Conservation (phyloP, 2,113 vertebrate species). For the Jaculus jaculus region DNA sequence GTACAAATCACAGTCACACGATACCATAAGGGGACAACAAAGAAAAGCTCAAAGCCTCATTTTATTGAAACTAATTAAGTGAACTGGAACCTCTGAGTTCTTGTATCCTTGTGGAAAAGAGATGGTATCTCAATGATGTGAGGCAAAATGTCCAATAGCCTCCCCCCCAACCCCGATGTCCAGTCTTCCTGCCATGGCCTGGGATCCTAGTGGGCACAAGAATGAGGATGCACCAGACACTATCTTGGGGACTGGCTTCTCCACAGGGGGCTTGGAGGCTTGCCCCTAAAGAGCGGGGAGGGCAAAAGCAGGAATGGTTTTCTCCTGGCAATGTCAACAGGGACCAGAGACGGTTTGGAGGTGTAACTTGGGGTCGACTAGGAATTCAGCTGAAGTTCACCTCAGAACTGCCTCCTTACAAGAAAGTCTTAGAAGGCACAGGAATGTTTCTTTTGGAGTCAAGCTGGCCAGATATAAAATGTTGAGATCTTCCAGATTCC, state of each 20-base stretch:
- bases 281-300: not conserved
- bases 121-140: not conserved
- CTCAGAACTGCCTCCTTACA: not conserved
- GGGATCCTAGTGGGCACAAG: not conserved
- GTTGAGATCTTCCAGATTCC: conserved; percentile 42
- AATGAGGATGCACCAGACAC: not conserved
- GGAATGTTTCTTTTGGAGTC: conserved; percentile 56
- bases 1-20: not conserved
- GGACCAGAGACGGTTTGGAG: not conserved
- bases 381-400: conserved; percentile 19
- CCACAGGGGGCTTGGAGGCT: not conserved
- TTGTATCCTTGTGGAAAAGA: not conserved
- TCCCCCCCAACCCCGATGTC: not conserved
- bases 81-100: not conserved
- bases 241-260: not conserved
- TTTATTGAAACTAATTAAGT: conserved; percentile 8
- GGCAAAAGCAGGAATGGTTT: not conserved
- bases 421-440: conserved; percentile 47
- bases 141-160: not conserved
- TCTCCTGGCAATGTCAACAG: not conserved
- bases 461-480: conserved; percentile 23
- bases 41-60: not conserved
- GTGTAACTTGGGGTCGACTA: not conserved
- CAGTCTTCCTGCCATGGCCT: not conserved
- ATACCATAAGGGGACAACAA: not conserved